Conservation (phyloP, 2,113 vertebrate genomes). For the Caranx melampygus region DNA sequence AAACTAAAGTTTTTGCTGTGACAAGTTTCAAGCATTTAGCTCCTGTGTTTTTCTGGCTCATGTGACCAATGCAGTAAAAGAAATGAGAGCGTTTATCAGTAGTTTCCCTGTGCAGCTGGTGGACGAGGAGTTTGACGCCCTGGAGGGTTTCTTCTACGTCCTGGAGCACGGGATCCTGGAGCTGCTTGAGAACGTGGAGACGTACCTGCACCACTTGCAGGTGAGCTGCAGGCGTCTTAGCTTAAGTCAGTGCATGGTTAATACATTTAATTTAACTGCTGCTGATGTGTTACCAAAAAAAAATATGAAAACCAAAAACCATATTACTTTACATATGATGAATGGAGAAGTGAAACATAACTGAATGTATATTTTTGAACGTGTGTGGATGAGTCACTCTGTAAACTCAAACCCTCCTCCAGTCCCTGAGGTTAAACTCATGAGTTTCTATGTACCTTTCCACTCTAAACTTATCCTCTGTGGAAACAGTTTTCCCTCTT, state of each 20-base stretch:
- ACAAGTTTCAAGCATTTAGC: not conserved
- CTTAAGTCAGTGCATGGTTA: not conserved
- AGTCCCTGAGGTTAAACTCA: conserved; percentile 36
- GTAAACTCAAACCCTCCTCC: conserved; percentile 22
- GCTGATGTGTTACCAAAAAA: too few relatives aligned
- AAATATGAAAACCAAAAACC: too few relatives aligned
- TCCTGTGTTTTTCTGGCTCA: not conserved
- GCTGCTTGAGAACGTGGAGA: conserved; percentile 87
- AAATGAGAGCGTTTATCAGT: too few relatives aligned
- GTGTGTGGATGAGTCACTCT: conserved; percentile 47
- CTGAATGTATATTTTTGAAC: conserved; percentile 11
- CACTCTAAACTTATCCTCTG: conserved; percentile 35
- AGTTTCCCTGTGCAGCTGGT: conserved; percentile 81
- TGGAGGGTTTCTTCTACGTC: conserved; percentile 88
- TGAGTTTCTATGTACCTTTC: conserved; percentile 25
- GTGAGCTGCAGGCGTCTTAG: conserved; percentile 74
- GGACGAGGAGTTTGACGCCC: conserved; percentile 90
- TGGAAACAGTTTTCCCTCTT: conserved; percentile 3
- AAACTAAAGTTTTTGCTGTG: not conserved
- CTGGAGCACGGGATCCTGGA: conserved; percentile 86
- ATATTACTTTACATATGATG: too few relatives aligned
- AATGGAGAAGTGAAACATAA: conserved; percentile 8
- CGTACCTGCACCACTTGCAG: conserved; percentile 87
- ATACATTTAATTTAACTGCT: too few relatives aligned
- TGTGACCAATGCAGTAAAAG: too few relatives aligned